Evolutionary conservation across 2,888 invertebrate genomes (phyloP).

Genomic region (Oligia latruncula): DNA sequence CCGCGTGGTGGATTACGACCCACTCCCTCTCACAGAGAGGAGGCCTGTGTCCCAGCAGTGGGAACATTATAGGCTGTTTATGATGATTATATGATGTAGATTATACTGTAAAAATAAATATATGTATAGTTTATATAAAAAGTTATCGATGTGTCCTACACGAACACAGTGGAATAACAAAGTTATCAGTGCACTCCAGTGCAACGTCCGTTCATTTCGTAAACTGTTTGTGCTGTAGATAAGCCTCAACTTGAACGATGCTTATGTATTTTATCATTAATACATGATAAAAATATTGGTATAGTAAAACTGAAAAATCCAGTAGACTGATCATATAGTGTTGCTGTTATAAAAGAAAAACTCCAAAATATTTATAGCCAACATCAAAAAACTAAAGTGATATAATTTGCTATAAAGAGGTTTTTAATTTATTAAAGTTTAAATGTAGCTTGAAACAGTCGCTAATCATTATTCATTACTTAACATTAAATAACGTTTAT

Average conservation of each 20-base stretch:
- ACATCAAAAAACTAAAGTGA: background rate
- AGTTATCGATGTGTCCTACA: slow-evolving; percentile 31
- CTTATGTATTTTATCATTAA: slow-evolving; percentile 8
- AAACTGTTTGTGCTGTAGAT: slow-evolving; percentile 56
- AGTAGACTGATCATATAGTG: background rate
- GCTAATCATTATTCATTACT: too few species aligned
- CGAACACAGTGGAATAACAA: slow-evolving; percentile 54
- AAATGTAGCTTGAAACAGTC: too few species aligned
- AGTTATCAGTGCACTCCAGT: slow-evolving; percentile 73
- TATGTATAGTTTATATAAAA: background rate
- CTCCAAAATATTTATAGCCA: background rate
- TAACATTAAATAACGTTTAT: too few species aligned
- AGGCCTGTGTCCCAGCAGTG: too few species aligned
- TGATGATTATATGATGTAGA: too few species aligned
- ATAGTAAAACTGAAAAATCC: background rate
- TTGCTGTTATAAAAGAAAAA: background rate
- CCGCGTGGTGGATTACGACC: too few species aligned
- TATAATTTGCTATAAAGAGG: background rate
- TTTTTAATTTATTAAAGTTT: too few species aligned
- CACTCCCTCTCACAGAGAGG: too few species aligned
- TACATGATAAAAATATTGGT: background rate
- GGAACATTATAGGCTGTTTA: too few species aligned
- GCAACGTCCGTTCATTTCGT: slow-evolving; percentile 70
- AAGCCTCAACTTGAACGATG: slow-evolving; percentile 34
- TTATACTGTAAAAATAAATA: background rate